Evolutionary conservation across 2,797 vertebrate species (phyloP).

Genomic region (Leucoraja ocellata): DNA sequence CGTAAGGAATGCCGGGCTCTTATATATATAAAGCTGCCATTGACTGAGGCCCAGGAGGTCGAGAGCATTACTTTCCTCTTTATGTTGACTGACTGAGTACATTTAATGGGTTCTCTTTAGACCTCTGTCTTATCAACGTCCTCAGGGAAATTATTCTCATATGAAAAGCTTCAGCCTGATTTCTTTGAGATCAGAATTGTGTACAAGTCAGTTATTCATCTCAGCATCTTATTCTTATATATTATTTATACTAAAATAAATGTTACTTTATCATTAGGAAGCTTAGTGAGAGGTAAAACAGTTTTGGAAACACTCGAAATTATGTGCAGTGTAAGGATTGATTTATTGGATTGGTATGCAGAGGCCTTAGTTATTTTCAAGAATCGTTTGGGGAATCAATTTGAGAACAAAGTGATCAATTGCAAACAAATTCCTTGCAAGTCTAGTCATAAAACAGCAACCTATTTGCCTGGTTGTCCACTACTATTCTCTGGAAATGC

Average conservation of each 20-base stretch:
- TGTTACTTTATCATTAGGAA: background rate
- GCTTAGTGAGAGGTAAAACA: background rate
- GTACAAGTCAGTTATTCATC: background rate
- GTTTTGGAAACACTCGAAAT: too few relatives aligned
- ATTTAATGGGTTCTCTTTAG: constrained; percentile 10
- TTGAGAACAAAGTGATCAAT: background rate
- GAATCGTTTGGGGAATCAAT: background rate
- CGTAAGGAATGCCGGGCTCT: background rate
- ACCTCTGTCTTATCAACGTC: background rate
- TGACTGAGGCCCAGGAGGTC: background rate
- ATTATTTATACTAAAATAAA: background rate
- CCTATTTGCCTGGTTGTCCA: background rate
- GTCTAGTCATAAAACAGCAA: too few relatives aligned
- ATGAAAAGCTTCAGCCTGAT: background rate
- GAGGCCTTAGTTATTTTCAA: too few relatives aligned
- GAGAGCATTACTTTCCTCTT: constrained; percentile 8
- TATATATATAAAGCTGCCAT: background rate
- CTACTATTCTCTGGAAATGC: background rate
- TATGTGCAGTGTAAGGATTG: too few relatives aligned
- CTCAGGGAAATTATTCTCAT: background rate
- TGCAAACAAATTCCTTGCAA: background rate
- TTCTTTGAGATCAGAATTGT: background rate
- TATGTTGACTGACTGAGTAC: background rate
- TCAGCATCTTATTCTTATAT: background rate
- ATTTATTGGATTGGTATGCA: too few relatives aligned